Percentiles rank a stretch among this genome's conserved stretches.
These are phyloP conservation scores for Steinernema khuongi DNA, from an alignment of 1,140 invertebrate genomes.

Conservation along the genomic window DNA sequence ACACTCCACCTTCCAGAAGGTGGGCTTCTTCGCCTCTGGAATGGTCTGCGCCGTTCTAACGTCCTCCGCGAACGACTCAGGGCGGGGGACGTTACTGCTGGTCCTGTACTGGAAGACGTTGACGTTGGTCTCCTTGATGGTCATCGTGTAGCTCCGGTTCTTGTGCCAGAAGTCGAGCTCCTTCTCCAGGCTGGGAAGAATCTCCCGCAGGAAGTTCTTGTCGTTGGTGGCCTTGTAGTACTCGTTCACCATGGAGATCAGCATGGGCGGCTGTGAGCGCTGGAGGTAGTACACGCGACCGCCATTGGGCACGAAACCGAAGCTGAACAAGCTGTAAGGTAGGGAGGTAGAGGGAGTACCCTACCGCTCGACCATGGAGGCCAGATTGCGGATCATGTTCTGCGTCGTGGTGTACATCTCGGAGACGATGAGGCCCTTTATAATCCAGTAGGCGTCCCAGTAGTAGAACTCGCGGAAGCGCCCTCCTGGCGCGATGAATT, in stretches of 20 bases:
- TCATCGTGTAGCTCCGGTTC: constrained; percentile 48
- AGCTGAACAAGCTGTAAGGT: constrained; percentile 45
- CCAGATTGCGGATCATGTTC: constrained; percentile 68
- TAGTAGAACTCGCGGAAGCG: constrained; percentile 80
- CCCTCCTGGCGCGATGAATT: constrained; percentile 84
- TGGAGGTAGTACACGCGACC: constrained; percentile 76
- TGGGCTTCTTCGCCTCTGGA: constrained; percentile 27
- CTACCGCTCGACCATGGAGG: constrained; percentile 28
- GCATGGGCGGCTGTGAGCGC: constrained; percentile 77
- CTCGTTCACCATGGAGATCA: constrained; percentile 77
- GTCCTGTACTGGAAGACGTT: constrained; percentile 63
- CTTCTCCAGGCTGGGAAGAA: constrained; percentile 71
- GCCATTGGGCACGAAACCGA: constrained; percentile 77
- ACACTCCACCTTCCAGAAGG: background rate
- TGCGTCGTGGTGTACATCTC: constrained; percentile 74
- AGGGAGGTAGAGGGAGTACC: too few relatives aligned
- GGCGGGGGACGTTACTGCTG: constrained; percentile 67
- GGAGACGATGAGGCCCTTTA: constrained; percentile 74
- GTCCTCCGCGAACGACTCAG: constrained; percentile 70
- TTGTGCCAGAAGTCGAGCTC: constrained; percentile 67
- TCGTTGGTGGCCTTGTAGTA: constrained; percentile 68
- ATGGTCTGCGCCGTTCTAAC: constrained; percentile 64
- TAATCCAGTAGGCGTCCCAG: constrained; percentile 89
- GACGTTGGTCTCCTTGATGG: constrained; percentile 64
- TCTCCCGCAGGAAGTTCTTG: constrained; percentile 65